Evolutionary conservation across 2,888 invertebrate genomes (phyloP), one percentile per base, ranked within the genome.

Genomic region (Lochmaea capreae): DNA sequence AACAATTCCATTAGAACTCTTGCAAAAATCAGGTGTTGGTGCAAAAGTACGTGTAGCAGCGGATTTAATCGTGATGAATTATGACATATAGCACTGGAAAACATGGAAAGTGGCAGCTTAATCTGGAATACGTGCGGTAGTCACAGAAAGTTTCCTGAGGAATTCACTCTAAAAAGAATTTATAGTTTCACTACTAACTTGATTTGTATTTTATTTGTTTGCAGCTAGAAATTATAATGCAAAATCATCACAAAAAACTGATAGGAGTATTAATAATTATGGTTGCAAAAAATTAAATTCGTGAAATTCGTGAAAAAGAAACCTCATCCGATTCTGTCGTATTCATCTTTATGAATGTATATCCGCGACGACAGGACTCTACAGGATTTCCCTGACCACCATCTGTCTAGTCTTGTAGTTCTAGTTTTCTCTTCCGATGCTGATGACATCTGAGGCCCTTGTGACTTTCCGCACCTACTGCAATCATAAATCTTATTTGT

Each of bases 21-120:
- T 12, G 49, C 68, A 52, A 73, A 73, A 65, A 73, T 65, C 69
- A 68, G 26, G 59, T 68, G 67, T 39, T 11, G 33, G 67, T 54
- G 57, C 16, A 39, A 26, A 22, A 65, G 63, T 73, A 68, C 68
- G 68, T 73, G 69, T 49, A 65, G 11, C 57, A 10, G 39, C 5
- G 65, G 59, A 65, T 73, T 73, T 70, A 66, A 69, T 73, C 73
- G 42, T 73, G 73, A 73, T 73, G 69, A 58, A 73, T 73, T 73
- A 73, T 69, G 73, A 69, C 73, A 69, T 73, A 73, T 69, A 49
- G 59, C 61, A 61, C 49, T 14, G 66, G 65, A 69, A 73, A 52
- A 68, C 68, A 73, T 73, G 69, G 69, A 69, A 73, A 69, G 61
- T 73, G 73, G 22, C 66, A 3, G 62, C 16, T 61, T 69, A 69